Base-by-base conservation (phyloP, 2,888 invertebrate genomes). In the Nyleta sp. region DNA sequence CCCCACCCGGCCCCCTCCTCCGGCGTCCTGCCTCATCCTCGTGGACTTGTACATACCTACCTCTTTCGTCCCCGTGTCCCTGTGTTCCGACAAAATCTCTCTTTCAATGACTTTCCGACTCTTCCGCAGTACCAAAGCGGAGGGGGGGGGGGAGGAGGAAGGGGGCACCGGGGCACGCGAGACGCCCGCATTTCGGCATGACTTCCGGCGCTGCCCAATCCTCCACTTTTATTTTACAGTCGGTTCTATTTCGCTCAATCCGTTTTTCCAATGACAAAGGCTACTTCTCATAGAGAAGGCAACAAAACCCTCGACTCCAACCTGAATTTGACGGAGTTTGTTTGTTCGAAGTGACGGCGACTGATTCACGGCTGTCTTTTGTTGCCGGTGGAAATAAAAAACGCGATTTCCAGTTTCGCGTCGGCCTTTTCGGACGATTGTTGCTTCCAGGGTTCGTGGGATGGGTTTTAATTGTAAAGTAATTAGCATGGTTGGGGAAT, bases 61-160 rank as follows among this genome's bases (percentile, higher is more conserved):
- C 65, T 60, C 73, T 68, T 60, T 77, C 65, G 50, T 60, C 65
- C 72, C 55, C 70, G 60, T 65, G 59, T 15, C 33, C 46, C 42
- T 28, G 57, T 24, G 24, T 83, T n/a, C n/a, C 76, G 81, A 82
- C 84, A 84, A 84, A 86, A 84, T 84, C 82, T 85, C 86, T 83
- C 85, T 85, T 85, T 86, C 86, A 87, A 87, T 88, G 87, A 88
- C 86, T 88, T 85, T 72, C 82, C 82, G 81, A 83, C 85, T 83
- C 84, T 83, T 81, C 78, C 81, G 80, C 80, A 80, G 55, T 77
- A 35, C 10, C 11, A 11, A 11, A 11, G 35, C 28, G 28, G 28
- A 7, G 28, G 28, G 24, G 28, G 28, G 35, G 35, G 35, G 35
- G 35, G 35, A 35, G 38, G 18, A 13, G 13, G 38, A 5, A 42